Evolutionary conservation across 2,797 vertebrate genomes (phyloP), one percentile per base, ranked within the genome.

Genomic region (Halcyon chelicuti): DNA sequence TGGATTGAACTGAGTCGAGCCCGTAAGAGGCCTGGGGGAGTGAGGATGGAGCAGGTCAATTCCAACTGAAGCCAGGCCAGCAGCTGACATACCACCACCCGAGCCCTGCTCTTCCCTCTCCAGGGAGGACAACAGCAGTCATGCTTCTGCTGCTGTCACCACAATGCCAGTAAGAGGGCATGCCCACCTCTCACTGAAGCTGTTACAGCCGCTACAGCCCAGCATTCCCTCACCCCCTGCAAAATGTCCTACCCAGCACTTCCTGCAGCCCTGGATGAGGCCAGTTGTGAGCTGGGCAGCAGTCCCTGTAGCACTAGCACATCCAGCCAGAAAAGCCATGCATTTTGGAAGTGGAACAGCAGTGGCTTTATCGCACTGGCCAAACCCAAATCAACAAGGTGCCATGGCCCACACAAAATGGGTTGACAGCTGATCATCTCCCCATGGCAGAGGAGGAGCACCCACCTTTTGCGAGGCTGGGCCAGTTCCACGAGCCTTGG

Each of bases 401-500:
- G 46, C 25, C 29, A 22, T 0, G 8, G 54, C 37, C 44, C 60
- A 39, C 46, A 51, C 19, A 22, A 62, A 94, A 91, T 5, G 13
- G 62, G 33, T 62, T 72, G 46, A 40, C 35, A 78, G 51, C 7
- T 40, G 40, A 77, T 83, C 3, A 4, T 68, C 61, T 29, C 33
- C 46, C 11, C 4, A 1, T 3, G 51, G 62, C 37, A 49, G 40
- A 23, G 52, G 66, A 61, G 75, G 22, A 54, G 29, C 22, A 67
- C 75, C 40, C 42, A 94, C 77, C 88, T 93, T 65, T 37, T 51
- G 47, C 37, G 51, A 74, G 97, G 97, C 46, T 93, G 80, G 57
- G 97, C 90, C 58, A 98, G 96, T 49, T 94, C 93, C 40, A 65
- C 2, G 7, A 97, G 4, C 82, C 97, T 96, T 11, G 84, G 55